phyloP scores from a whole-genome alignment of 2,113 vertebrate species.

The Electrona antarctica region DNA sequence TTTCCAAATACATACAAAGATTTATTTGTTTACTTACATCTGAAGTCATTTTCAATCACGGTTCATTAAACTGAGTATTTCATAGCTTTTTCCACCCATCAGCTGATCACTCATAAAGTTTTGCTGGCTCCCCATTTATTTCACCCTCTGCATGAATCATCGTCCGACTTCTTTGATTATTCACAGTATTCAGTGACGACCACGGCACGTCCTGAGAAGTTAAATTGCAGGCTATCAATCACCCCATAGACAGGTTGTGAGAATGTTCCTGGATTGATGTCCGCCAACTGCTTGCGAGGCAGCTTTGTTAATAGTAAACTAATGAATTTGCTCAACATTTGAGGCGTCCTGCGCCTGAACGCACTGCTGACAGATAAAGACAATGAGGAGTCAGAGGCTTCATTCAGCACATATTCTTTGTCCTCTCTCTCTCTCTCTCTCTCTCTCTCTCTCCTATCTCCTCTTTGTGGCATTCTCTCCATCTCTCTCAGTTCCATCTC shows the following conservation, averaged over 20 bases:
- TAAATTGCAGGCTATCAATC: slow-evolving; percentile 31
- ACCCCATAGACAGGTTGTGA: slow-evolving; percentile 23
- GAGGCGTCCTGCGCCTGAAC: background rate
- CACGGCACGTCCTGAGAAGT: slow-evolving; percentile 25
- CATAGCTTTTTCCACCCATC: background rate
- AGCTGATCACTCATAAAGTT: background rate
- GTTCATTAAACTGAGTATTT: slow-evolving; percentile 4
- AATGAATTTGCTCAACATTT: slow-evolving; percentile 27
- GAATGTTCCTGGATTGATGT: slow-evolving; percentile 18
- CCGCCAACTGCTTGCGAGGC: slow-evolving; percentile 9
- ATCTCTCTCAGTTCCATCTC: background rate
- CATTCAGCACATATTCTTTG: background rate
- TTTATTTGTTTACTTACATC: slow-evolving; percentile 14
- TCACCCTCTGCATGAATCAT: slow-evolving; percentile 10
- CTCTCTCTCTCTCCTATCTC: background rate
- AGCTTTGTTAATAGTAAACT: slow-evolving; percentile 29
- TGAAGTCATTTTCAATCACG: background rate
- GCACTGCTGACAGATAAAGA: slow-evolving; percentile 12
- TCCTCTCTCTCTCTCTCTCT: background rate
- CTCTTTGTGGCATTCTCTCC: background rate
- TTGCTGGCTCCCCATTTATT: background rate
- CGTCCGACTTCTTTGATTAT: slow-evolving; percentile 2
- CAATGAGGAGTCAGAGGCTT: background rate
- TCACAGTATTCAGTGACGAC: slow-evolving; percentile 31
- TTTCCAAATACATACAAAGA: slow-evolving; percentile 3